Conservation (phyloP, 2,113 vertebrate species). For the Callithrix jacchus region DNA sequence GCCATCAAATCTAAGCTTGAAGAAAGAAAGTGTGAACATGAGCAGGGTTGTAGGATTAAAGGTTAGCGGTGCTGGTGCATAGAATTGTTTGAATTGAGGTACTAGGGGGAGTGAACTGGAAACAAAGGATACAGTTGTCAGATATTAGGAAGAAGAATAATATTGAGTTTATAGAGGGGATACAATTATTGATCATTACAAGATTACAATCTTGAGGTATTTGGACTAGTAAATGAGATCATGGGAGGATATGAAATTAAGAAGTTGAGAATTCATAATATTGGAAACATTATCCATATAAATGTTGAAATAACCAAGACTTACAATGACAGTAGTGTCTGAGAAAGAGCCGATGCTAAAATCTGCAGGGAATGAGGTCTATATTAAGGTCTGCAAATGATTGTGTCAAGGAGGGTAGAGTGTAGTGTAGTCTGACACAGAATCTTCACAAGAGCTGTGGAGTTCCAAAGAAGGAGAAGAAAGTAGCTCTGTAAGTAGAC, state of each 20-base stretch:
- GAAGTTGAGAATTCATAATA: neutral
- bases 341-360: neutral
- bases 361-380: neutral
- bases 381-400: neutral
- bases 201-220: neutral
- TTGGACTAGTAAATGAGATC: neutral
- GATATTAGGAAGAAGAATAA: neutral
- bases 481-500: neutral
- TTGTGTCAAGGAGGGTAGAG: neutral
- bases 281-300: neutral
- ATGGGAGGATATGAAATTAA: neutral
- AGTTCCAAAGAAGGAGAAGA: neutral
- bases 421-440: neutral
- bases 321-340: neutral
- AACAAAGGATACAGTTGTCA: neutral
- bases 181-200: neutral
- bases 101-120: neutral
- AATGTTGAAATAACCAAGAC: neutral
- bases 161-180: neutral
- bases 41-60: neutral
- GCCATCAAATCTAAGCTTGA: neutral
- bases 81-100: neutral
- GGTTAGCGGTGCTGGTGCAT: neutral
- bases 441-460: neutral
- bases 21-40: neutral